These are phyloP conservation scores for Tiliqua scincoides DNA, from an alignment of 2,113 vertebrate species.

Conservation along the genomic window DNA sequence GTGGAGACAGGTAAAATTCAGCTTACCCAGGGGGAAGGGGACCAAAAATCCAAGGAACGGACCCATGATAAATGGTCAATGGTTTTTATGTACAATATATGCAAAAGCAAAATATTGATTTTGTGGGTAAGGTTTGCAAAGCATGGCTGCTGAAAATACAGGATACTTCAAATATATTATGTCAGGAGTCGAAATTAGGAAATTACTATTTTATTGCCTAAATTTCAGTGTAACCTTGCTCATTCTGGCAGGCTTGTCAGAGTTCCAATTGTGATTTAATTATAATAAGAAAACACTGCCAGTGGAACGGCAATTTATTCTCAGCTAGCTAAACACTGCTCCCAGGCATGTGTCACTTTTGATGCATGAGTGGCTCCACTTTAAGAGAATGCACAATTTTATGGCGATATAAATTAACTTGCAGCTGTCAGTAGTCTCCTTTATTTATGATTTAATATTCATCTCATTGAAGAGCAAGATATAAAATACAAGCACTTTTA, in stretches of 20 bases:
- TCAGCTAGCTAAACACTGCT: slow-evolving; percentile 21
- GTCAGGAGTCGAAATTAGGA: slow-evolving; percentile 12
- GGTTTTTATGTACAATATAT: not conserved
- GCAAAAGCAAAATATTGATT: not conserved
- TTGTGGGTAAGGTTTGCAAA: not conserved
- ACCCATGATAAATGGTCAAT: not conserved
- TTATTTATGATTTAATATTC: slow-evolving; percentile 50
- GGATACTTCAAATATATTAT: slow-evolving; percentile 13
- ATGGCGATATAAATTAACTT: slow-evolving; percentile 40
- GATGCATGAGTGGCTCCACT: slow-evolving; percentile 10
- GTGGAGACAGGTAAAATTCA: not conserved
- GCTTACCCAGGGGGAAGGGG: not conserved
- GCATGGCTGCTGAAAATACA: not conserved
- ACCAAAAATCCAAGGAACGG: not conserved
- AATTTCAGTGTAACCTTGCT: slow-evolving; percentile 19
- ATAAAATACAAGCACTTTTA: slow-evolving; percentile 22
- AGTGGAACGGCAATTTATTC: slow-evolving; percentile 25
- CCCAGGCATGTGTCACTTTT: slow-evolving; percentile 26
- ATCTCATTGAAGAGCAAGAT: slow-evolving; percentile 36
- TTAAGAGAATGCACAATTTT: slow-evolving; percentile 31
- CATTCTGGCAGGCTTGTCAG: slow-evolving; percentile 21
- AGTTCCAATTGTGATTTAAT: slow-evolving; percentile 26
- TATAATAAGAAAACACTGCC: slow-evolving; percentile 5
- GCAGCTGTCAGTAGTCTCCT: not conserved
- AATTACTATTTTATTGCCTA: slow-evolving; percentile 30